Conservation (phyloP, 1,140 invertebrate genomes). For the Bombus breviceps region DNA sequence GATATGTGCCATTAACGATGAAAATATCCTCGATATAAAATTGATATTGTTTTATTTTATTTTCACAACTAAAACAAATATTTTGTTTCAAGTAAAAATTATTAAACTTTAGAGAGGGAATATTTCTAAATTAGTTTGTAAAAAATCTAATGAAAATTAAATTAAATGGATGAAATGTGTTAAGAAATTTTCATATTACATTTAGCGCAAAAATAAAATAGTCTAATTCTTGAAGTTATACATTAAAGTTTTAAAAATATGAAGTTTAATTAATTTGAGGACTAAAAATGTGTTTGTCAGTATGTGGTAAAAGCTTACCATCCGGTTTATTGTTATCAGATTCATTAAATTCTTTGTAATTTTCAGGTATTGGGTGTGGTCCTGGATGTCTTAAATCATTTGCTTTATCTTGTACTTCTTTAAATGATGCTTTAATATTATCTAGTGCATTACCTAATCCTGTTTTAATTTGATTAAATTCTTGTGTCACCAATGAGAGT, state of each 20-base stretch:
- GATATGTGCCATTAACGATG: constrained; percentile 20
- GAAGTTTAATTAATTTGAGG: constrained; percentile 29
- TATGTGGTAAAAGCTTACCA: constrained; percentile 48
- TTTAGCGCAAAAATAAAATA: background rate
- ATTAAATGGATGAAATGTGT: background rate
- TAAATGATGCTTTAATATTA: constrained; percentile 87
- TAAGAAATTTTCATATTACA: background rate
- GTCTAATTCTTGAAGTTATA: background rate
- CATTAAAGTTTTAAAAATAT: background rate
- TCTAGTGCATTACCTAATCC: constrained; percentile 88
- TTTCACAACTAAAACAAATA: constrained; percentile 64
- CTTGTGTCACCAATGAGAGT: constrained; percentile 91
- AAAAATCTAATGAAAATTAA: background rate
- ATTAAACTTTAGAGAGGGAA: background rate
- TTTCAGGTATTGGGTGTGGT: constrained; percentile 75
- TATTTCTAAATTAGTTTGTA: constrained; percentile 5
- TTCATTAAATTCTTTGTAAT: constrained; percentile 75
- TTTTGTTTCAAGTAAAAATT: constrained; percentile 20
- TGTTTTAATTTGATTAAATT: constrained; percentile 92
- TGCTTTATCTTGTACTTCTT: constrained; percentile 85
- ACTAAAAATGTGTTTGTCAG: constrained; percentile 41
- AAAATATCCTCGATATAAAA: constrained; percentile 40
- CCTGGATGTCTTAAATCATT: constrained; percentile 78
- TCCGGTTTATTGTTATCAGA: constrained; percentile 55
- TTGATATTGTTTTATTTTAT: constrained; percentile 57